Conservation (phyloP, 2,113 vertebrate genomes). For the Phycodurus eques region DNA sequence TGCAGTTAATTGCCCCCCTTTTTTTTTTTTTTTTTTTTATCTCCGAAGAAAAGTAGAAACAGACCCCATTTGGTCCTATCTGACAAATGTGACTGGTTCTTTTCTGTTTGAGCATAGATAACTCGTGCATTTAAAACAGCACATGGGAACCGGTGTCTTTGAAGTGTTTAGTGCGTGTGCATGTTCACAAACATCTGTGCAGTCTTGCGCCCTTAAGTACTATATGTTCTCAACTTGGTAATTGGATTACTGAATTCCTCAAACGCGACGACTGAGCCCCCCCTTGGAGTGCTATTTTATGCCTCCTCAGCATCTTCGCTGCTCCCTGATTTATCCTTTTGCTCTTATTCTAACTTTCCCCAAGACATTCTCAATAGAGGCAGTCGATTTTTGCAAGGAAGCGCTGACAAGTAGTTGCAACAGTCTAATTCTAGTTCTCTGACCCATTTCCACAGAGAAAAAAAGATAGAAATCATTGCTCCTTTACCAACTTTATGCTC, state of each 20-base stretch:
- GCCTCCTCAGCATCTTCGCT: constrained; percentile 61
- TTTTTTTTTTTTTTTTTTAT: constrained; percentile 8
- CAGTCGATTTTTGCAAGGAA: constrained; percentile 52
- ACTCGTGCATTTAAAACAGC: constrained; percentile 45
- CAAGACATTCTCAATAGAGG: constrained; percentile 57
- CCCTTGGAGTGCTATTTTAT: constrained; percentile 58
- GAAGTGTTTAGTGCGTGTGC: constrained; percentile 43
- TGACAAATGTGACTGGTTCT: constrained; percentile 17
- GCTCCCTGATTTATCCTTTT: constrained; percentile 41
- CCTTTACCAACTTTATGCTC: not conserved
- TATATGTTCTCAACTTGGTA: constrained; percentile 60
- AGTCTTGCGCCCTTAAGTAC: constrained; percentile 55
- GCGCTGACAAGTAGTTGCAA: constrained; percentile 44
- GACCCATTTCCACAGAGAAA: constrained; percentile 57
- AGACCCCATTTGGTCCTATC: constrained; percentile 19
- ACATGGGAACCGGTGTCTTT: constrained; percentile 51
- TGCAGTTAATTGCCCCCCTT: not conserved
- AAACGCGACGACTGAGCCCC: constrained; percentile 49
- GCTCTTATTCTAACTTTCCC: constrained; percentile 59
- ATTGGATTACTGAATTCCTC: constrained; percentile 71
- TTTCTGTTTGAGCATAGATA: constrained; percentile 24
- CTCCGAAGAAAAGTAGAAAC: constrained; percentile 11
- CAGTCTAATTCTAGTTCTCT: constrained; percentile 49
- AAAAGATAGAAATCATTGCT: constrained; percentile 12
- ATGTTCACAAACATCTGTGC: constrained; percentile 46